Evolutionary conservation across 2,888 invertebrate genomes (phyloP).

Genomic region (Anoncus sp.): DNA sequence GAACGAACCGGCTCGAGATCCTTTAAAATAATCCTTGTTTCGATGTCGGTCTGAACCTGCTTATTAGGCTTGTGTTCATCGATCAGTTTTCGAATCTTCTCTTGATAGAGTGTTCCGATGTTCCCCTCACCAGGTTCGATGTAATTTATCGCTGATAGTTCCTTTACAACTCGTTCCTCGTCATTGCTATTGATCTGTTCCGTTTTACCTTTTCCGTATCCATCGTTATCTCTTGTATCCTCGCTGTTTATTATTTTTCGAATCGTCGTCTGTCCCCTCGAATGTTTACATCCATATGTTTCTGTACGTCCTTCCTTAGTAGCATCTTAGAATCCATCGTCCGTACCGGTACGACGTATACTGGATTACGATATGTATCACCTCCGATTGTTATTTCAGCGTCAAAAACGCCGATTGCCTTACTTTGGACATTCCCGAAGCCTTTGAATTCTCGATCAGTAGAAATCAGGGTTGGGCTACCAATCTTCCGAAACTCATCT

Average conservation of each 20-base stretch:
- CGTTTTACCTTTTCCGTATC: too few species aligned
- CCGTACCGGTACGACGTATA: too few species aligned
- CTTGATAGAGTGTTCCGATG: background rate
- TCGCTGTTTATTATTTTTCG: too few species aligned
- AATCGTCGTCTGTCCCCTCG: too few species aligned
- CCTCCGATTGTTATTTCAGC: background rate
- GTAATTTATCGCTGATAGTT: constrained; percentile 13
- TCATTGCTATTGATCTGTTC: too few species aligned
- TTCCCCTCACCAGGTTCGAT: constrained; percentile 3
- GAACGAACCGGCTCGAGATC: constrained; percentile 59
- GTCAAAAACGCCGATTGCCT: constrained; percentile 30
- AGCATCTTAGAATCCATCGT: too few species aligned
- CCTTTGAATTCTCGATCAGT: constrained; percentile 21
- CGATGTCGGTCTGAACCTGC: constrained; percentile 39
- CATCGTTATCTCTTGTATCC: too few species aligned
- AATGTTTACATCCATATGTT: too few species aligned
- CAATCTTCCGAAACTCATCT: constrained; percentile 49
- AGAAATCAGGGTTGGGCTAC: constrained; percentile 32
- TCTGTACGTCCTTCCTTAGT: too few species aligned
- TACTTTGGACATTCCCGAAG: background rate
- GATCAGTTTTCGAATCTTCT: constrained; percentile 37
- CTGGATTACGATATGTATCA: too few species aligned
- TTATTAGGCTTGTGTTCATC: constrained; percentile 50
- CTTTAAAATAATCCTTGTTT: constrained; percentile 59
- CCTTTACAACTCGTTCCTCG: constrained; percentile 2